Evolutionary conservation across 2,888 invertebrate genomes (phyloP).

Genomic region (Endomychus coccineus): DNA sequence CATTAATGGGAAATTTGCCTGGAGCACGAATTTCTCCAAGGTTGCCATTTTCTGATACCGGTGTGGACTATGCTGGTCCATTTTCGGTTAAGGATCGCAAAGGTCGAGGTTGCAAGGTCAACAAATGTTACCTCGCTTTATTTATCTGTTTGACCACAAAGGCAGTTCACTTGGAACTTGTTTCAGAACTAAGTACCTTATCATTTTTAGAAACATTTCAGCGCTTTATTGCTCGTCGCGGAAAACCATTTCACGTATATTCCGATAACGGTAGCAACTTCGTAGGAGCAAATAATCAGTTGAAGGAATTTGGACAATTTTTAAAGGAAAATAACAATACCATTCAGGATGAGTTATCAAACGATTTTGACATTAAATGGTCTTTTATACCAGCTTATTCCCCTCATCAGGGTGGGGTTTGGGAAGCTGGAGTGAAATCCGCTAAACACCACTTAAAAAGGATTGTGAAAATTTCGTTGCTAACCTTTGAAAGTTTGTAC

Average conservation of each 20-base stretch:
- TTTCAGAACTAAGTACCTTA: constrained; percentile 18
- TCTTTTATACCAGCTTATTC: constrained; percentile 11
- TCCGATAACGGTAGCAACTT: constrained; percentile 23
- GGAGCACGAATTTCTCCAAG: background rate
- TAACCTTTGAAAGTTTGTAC: constrained; percentile 9
- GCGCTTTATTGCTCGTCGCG: constrained; percentile 19
- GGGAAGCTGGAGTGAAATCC: constrained; percentile 15
- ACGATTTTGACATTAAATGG: constrained; percentile 12
- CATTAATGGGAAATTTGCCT: constrained; percentile 2
- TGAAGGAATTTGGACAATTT: constrained; percentile 4
- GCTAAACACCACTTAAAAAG: constrained; percentile 13
- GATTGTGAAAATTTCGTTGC: constrained; percentile 3
- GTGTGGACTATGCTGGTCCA: constrained; percentile 11
- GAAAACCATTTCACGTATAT: too few relatives aligned
- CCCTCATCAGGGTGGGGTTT: constrained; percentile 13
- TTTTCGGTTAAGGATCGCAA: constrained; percentile 4
- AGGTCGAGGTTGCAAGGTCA: background rate
- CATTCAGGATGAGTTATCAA: constrained; percentile 6
- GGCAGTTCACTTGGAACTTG: constrained; percentile 13
- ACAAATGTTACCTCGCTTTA: constrained; percentile 5
- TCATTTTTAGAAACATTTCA: constrained; percentile 17
- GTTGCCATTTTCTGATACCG: background rate
- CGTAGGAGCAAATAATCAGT: constrained; percentile 17
- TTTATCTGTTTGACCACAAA: constrained; percentile 10
- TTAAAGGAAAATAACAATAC: constrained; percentile 2